A percentile compares a stretch with the other conserved stretches of the same genome.
phyloP scores from a whole-genome alignment of 2,113 vertebrate genomes.

The Catharus fuscescens region DNA sequence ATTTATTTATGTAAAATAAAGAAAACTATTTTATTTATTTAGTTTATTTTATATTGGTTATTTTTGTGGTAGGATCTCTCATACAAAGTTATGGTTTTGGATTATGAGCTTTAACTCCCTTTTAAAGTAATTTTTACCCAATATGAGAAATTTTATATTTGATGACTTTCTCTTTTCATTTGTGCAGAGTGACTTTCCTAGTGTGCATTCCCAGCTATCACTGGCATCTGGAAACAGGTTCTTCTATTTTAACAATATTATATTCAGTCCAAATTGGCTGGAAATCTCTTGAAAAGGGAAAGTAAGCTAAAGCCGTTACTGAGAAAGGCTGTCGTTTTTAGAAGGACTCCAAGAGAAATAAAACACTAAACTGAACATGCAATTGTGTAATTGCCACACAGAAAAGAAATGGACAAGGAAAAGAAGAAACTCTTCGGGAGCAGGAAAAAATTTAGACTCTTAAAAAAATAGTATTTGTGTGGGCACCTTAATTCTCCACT shows the following conservation, averaged over 20 bases:
- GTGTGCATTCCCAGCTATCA: neutral
- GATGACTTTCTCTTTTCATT: neutral
- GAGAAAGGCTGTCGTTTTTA: neutral
- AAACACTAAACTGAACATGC: neutral
- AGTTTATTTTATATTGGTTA: neutral
- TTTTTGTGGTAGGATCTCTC: neutral
- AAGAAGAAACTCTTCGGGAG: neutral
- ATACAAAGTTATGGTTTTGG: neutral
- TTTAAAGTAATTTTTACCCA: neutral
- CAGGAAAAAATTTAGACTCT: neutral
- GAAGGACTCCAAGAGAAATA: neutral
- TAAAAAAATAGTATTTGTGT: neutral
- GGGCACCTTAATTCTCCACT: neutral
- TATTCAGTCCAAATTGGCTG: neutral
- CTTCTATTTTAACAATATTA: neutral
- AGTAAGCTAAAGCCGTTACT: neutral
- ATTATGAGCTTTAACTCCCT: neutral
- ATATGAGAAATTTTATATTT: neutral
- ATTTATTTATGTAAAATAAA: neutral
- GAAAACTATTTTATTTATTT: neutral
- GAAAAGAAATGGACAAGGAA: neutral
- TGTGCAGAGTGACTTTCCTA: neutral
- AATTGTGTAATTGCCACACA: neutral
- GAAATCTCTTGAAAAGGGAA: neutral
- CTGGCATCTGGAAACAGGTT: neutral